A percentile compares a stretch with the other conserved stretches of the same genome.
Evolutionary conservation across 2,797 vertebrate genomes (phyloP).

Genomic region (Orestias chungarensis): DNA sequence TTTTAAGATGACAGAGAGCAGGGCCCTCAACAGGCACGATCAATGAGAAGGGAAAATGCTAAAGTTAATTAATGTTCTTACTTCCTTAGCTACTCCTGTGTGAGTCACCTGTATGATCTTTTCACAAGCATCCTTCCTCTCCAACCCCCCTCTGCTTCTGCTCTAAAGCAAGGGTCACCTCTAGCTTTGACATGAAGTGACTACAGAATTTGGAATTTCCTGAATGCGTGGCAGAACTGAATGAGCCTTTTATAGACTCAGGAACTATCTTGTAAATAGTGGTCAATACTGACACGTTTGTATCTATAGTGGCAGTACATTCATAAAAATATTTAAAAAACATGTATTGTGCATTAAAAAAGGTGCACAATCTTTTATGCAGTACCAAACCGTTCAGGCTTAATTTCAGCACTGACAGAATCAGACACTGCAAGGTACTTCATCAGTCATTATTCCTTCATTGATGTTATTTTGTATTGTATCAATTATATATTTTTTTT

Average conservation of each 20-base stretch:
- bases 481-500: too few species aligned
- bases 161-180: conserved; percentile 25
- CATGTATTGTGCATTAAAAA: too few species aligned
- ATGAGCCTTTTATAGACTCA: too few species aligned
- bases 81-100: neutral
- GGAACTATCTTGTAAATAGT: too few species aligned
- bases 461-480: too few species aligned
- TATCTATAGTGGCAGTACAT: too few species aligned
- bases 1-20: conserved; percentile 16
- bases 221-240: conserved; percentile 1
- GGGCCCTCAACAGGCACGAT: conserved; percentile 33
- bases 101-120: conserved; percentile 9
- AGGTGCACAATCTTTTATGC: too few species aligned
- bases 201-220: neutral
- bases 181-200: neutral
- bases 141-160: neutral
- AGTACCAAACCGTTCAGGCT: too few species aligned
- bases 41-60: conserved; percentile 23
- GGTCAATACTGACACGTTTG: too few species aligned
- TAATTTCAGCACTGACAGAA: too few species aligned
- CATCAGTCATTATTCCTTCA: too few species aligned
- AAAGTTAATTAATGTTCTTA: conserved; percentile 34
- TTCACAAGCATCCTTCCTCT: conserved; percentile 10
- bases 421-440: neutral
- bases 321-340: too few species aligned